Evolutionary conservation across 2,888 invertebrate genomes (phyloP), one percentile per base, ranked within the genome.

Genomic region (Sinohyriopsis cumingii): DNA sequence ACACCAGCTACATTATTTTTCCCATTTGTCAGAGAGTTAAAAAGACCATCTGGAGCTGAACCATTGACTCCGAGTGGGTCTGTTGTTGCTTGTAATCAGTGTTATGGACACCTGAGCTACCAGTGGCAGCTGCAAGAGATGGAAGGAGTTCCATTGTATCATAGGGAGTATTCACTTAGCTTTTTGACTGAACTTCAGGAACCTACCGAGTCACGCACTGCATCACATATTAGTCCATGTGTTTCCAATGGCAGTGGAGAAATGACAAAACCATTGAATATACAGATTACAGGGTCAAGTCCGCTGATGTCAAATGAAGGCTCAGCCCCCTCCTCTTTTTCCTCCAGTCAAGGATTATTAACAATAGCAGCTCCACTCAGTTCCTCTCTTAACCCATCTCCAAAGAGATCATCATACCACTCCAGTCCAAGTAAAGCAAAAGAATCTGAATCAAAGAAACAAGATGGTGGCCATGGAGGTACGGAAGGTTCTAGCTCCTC

Each of bases 101-200:
- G 96, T 90, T 95, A 95, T 86, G 93, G 93, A 79, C 94, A 95
- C 90, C 92, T 96, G 75, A 94, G 95, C 72, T 92, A 94, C 70
- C 96, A 96, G 91, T 96, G 96, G 96, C 95, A 96, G 86, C 92
- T 93, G 68, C 94, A 95, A 92, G 96, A 96, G 69, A 69, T 77
- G n/a, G 82, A 86, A 63, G 77, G 79, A 22, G 78, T 86, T 9
- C 84, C 83, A 56, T 73, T 83, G 20, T 74, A 80, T 63, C 79
- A 84, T 57, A 76, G 86, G 66, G 80, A 82, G 65, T 87, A 86
- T 69, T 82, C 84, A 45, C 73, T 86, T 3, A 78, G 78, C 15
- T 82, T 80, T 67, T 62, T 79, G 5, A 55, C 62, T 53, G 61
- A 60, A 45, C 45, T 45, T 45, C 56, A 75, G 71, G 56, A 77